Conservation (phyloP, 2,113 vertebrate species). For the Onychostruthus taczanowskii region DNA sequence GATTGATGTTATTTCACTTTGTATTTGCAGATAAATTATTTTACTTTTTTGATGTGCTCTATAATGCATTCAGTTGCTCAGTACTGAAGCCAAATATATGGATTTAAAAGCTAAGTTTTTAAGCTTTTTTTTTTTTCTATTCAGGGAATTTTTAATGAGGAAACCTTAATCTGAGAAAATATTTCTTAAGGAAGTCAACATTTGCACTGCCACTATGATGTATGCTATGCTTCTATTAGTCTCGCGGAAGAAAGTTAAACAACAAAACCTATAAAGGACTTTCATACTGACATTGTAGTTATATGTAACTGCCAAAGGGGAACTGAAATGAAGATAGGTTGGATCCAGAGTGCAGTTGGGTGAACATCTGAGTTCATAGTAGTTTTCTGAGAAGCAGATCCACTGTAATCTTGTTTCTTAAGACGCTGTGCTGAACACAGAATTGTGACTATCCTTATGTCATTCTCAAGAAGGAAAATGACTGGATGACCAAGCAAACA, state of each 20-base stretch:
- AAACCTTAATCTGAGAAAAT: not conserved
- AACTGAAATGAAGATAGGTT: not conserved
- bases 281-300: not conserved
- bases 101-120: not conserved
- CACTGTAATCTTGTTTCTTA: not conserved
- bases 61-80: not conserved
- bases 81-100: not conserved
- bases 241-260: not conserved
- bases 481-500: not conserved
- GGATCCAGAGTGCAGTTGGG: not conserved
- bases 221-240: not conserved
- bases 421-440: rapidly evolving
- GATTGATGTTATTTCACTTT: not conserved
- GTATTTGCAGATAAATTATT: not conserved
- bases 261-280: not conserved
- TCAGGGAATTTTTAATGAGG: not conserved
- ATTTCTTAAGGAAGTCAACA: not conserved
- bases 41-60: not conserved
- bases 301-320: not conserved
- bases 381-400: not conserved
- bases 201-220: not conserved
- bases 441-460: not conserved
- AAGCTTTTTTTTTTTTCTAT: not conserved
- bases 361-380: not conserved
- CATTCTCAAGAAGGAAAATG: not conserved